Conservation (phyloP, 2,113 vertebrate genomes). For the Pelecanus crispus region DNA sequence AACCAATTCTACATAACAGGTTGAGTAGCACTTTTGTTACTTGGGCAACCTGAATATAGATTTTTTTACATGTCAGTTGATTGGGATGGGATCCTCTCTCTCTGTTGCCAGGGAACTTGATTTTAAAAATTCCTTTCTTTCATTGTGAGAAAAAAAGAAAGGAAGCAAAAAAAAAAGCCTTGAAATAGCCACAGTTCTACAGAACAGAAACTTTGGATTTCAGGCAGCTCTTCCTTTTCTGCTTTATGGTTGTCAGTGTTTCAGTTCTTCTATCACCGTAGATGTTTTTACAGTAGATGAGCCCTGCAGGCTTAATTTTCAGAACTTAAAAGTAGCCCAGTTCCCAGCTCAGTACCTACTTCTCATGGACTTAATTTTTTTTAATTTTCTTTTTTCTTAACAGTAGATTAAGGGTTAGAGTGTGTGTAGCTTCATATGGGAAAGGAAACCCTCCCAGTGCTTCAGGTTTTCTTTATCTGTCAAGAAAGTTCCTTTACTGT, state of each 20-base stretch:
- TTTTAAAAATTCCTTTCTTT: not conserved
- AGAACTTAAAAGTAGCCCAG: not conserved
- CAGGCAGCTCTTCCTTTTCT: not conserved
- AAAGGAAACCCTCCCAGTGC: not conserved
- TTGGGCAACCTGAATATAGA: not conserved
- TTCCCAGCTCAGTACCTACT: not conserved
- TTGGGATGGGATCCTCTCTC: not conserved
- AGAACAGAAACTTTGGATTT: not conserved
- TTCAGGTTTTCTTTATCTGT: not conserved
- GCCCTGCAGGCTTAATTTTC: not conserved
- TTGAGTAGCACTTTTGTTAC: not conserved
- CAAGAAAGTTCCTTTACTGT: not conserved
- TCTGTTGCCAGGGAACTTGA: not conserved
- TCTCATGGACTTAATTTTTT: not conserved
- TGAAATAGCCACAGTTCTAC: not conserved
- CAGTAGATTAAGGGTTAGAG: not conserved
- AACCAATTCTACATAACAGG: not conserved
- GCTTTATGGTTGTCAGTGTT: not conserved
- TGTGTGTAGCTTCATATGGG: not conserved
- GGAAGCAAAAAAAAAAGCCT: rapidly evolving
- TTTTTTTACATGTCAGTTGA: not conserved
- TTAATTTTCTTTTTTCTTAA: not conserved
- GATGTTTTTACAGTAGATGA: not conserved
- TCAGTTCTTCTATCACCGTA: not conserved
- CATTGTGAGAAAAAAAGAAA: not conserved